Percentiles rank a stretch among this genome's conserved stretches.
Conservation (phyloP, 2,113 vertebrate species). For the Sinocyclocheilus anophthalmus region DNA sequence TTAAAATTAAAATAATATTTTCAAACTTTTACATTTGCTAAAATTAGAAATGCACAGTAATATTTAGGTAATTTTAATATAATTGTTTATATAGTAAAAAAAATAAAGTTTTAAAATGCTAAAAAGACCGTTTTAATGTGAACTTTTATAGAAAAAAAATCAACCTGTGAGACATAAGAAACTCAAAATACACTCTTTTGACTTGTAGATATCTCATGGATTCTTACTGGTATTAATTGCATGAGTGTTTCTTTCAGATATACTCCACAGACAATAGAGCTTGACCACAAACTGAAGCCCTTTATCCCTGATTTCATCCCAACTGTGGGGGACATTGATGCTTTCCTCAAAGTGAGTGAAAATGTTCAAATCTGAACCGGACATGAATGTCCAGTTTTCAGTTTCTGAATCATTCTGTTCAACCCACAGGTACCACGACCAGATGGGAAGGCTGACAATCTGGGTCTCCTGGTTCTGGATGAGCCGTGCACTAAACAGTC, state of each 20-base stretch:
- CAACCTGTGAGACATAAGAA: neutral
- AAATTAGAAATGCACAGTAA: neutral
- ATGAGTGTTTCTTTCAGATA: constrained; percentile 75
- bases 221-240: neutral
- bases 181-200: neutral
- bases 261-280: constrained; percentile 82
- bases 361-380: neutral
- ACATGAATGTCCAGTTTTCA: neutral
- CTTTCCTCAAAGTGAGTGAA: constrained; percentile 88
- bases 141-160: neutral
- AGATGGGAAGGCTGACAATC: constrained; percentile 81
- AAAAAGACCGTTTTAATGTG: no score
- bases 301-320: constrained; percentile 98
- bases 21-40: neutral
- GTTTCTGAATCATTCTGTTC: neutral
- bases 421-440: constrained; percentile 82
- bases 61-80: neutral
- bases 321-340: constrained; percentile 95
- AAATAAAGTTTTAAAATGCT: no score
- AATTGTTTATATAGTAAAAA: neutral
- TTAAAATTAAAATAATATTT: neutral
- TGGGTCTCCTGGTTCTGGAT: constrained; percentile 89
- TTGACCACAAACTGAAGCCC: constrained; percentile 91
- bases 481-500: constrained; percentile 94
- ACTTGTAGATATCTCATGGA: neutral